Evolutionary conservation across 1,140 invertebrate genomes (phyloP).

Genomic region (Tetramorium alpestre): DNA sequence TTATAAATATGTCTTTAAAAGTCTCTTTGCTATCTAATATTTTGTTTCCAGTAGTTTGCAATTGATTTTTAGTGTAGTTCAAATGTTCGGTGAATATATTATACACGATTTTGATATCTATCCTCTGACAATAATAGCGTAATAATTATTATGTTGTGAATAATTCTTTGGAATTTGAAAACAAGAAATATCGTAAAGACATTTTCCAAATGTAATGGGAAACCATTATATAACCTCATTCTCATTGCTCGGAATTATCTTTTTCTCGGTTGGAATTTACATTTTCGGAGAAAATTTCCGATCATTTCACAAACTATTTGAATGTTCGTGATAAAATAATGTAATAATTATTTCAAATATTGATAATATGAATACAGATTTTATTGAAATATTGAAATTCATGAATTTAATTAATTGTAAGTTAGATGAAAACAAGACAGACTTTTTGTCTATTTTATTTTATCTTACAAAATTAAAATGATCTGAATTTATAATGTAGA

Average conservation of each 20-base stretch:
- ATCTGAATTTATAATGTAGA: background rate
- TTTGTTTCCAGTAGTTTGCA: background rate
- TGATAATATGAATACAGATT: background rate
- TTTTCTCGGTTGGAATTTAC: background rate
- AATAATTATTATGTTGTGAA: background rate
- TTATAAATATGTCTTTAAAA: background rate
- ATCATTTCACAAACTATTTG: background rate
- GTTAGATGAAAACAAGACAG: background rate
- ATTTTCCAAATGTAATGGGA: background rate
- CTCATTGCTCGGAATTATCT: background rate
- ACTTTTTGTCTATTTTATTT: background rate
- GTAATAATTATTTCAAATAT: background rate
- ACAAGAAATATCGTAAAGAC: background rate
- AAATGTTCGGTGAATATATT: background rate
- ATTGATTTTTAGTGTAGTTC: background rate
- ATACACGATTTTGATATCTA: background rate
- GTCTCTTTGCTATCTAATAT: background rate
- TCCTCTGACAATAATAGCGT: background rate
- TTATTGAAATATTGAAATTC: background rate
- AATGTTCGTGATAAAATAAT: background rate
- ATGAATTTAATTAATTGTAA: background rate
- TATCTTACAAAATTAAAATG: background rate
- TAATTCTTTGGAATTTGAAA: background rate
- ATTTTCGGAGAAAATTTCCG: background rate
- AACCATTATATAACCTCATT: background rate